Conservation (phyloP, 2,113 vertebrate genomes). For the Coreoperca whiteheadi region DNA sequence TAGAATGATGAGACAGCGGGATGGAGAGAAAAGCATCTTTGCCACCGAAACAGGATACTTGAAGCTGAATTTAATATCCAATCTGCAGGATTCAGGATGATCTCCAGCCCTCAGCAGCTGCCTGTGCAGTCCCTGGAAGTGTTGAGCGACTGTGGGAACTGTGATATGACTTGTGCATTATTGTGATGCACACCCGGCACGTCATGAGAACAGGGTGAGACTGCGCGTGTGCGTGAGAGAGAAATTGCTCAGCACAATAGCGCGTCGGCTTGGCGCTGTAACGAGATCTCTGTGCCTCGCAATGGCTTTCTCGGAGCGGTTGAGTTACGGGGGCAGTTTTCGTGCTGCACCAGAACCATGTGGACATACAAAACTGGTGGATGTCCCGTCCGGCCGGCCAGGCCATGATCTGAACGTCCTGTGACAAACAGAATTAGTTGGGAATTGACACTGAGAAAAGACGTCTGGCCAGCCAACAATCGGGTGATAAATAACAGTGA, state of each 20-base stretch:
- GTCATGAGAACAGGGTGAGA: neutral
- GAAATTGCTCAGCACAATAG: constrained; percentile 48
- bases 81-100: neutral
- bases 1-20: constrained; percentile 39
- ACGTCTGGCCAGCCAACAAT: too few species aligned
- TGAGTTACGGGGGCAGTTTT: constrained; percentile 4
- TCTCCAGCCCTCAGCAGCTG: neutral
- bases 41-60: neutral
- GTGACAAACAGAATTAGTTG: too few species aligned
- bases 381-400: too few species aligned
- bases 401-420: too few species aligned
- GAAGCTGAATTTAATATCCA: neutral
- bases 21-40: constrained; percentile 54
- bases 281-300: constrained; percentile 53
- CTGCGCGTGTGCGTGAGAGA: neutral
- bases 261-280: constrained; percentile 35
- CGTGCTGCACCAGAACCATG: neutral
- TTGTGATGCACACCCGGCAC: neutral
- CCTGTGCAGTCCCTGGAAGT: constrained; percentile 34
- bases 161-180: neutral
- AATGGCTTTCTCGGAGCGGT: constrained; percentile 31
- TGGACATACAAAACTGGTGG: too few species aligned
- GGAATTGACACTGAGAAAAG: too few species aligned
- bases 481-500: too few species aligned
- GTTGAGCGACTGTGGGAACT: neutral